Percentiles rank a stretch among this genome's conserved stretches.
Conservation (phyloP, 2,888 invertebrate species). For the Lasioglossum lativentre region DNA sequence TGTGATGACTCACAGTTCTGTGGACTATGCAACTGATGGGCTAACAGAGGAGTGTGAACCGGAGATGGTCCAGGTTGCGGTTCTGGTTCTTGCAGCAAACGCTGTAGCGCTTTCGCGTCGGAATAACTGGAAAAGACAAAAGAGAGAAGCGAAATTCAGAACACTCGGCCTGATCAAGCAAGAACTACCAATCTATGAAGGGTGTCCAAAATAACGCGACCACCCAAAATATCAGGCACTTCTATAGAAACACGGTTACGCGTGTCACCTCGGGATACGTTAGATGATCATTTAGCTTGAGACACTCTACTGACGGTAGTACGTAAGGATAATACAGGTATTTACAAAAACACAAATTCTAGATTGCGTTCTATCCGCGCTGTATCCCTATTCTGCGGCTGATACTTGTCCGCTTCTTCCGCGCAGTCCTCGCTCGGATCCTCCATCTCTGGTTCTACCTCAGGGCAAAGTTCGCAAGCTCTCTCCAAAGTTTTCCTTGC, state of each 20-base stretch:
- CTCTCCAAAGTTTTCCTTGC: slow-evolving; percentile 94
- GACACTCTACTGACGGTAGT: slow-evolving; percentile 1
- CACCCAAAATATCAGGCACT: background rate
- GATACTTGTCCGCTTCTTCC: slow-evolving; percentile 65
- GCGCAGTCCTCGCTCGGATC: slow-evolving; percentile 67
- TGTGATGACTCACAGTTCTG: slow-evolving; percentile 79
- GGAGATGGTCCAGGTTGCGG: slow-evolving; percentile 74
- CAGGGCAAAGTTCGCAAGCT: slow-evolving; percentile 91
- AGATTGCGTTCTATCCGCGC: slow-evolving; percentile 32
- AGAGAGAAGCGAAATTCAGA: background rate
- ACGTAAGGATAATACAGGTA: background rate
- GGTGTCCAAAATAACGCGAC: slow-evolving; percentile 1
- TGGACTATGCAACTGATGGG: slow-evolving; percentile 71
- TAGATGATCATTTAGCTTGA: slow-evolving; percentile 13
- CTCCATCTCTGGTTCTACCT: slow-evolving; percentile 85
- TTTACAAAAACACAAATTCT: slow-evolving; percentile 46
- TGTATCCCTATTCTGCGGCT: slow-evolving; percentile 38
- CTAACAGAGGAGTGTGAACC: slow-evolving; percentile 70
- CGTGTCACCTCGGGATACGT: background rate
- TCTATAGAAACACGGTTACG: background rate
- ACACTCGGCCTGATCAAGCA: background rate
- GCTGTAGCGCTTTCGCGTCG: slow-evolving; percentile 62
- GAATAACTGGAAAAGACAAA: slow-evolving; percentile 48
- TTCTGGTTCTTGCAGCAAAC: slow-evolving; percentile 71
- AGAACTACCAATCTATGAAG: slow-evolving; percentile 1